Percentiles rank a stretch among this genome's conserved stretches.
These are phyloP conservation scores for Tachuris rubrigastra DNA, from an alignment of 2,113 vertebrate genomes.

Conservation along the genomic window DNA sequence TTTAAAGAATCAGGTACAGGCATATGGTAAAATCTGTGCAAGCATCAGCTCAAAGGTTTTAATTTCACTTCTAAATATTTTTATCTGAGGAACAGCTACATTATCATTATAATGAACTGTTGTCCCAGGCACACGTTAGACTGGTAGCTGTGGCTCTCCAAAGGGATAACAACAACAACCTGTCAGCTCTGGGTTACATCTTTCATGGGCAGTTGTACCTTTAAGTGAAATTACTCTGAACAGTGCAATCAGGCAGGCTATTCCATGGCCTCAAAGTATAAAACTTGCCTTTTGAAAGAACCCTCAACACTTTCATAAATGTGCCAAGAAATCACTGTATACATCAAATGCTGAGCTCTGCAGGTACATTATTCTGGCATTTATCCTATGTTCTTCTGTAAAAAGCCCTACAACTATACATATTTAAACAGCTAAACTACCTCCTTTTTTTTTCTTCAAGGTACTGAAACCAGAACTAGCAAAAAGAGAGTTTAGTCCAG, in stretches of 20 bases:
- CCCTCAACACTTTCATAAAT: background rate
- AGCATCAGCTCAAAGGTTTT: background rate
- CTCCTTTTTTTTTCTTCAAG: background rate
- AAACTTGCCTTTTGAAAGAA: background rate
- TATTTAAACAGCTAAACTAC: background rate
- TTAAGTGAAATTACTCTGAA: background rate
- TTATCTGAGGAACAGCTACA: background rate
- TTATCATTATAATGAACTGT: background rate
- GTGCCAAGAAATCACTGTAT: background rate
- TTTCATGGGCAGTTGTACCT: background rate
- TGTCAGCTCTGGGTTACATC: background rate
- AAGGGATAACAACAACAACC: background rate
- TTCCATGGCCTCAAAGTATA: background rate
- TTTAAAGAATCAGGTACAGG: background rate
- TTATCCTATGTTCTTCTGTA: background rate
- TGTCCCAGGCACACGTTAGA: background rate
- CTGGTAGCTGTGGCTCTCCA: background rate
- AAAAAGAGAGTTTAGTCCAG: background rate
- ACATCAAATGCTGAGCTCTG: background rate
- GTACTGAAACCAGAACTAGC: background rate
- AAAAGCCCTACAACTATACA: background rate
- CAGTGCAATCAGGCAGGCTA: background rate
- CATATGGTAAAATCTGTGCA: background rate
- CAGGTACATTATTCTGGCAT: background rate
- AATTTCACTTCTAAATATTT: background rate